phyloP scores from a whole-genome alignment of 2,888 invertebrate genomes.

The Adelphocoris suturalis region DNA sequence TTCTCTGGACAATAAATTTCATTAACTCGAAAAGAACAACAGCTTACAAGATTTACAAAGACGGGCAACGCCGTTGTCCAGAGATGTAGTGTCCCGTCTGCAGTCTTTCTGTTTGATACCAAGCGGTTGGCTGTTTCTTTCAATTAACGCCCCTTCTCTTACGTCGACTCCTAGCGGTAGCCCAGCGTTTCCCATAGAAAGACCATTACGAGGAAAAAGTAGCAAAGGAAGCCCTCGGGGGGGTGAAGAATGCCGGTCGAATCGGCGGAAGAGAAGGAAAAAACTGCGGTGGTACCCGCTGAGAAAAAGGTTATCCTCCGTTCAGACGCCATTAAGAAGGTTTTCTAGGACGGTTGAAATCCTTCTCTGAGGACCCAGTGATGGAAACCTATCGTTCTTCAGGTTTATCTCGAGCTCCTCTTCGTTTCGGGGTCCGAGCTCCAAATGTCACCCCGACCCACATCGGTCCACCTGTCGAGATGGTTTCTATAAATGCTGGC shows the following conservation, averaged over 20 bases:
- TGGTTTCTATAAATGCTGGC: background rate
- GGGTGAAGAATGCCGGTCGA: conserved; percentile 1
- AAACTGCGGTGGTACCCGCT: conserved; percentile 42
- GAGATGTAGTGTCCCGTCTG: conserved; percentile 28
- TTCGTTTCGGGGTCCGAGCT: background rate
- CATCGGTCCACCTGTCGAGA: background rate
- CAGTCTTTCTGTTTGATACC: conserved; percentile 46
- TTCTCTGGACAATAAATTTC: conserved; percentile 15
- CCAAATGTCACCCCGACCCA: background rate
- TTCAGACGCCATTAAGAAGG: conserved; percentile 10
- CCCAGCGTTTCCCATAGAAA: conserved; percentile 22
- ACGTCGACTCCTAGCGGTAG: background rate
- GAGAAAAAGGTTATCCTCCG: conserved; percentile 21
- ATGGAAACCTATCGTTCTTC: conserved; percentile 43
- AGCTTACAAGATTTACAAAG: conserved; percentile 15
- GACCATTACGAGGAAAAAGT: conserved; percentile 30
- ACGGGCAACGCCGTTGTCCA: conserved; percentile 5
- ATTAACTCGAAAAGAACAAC: conserved; percentile 15
- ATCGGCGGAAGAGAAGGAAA: background rate
- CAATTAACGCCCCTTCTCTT: conserved; percentile 19
- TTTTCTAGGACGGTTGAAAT: conserved; percentile 18
- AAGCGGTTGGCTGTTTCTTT: conserved; percentile 42
- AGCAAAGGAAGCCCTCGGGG: background rate
- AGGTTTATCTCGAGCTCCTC: conserved; percentile 5
- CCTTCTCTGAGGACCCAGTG: conserved; percentile 12